phyloP scores from a whole-genome alignment of 2,113 vertebrate genomes.

The Campylorhamphus procurvoides region DNA sequence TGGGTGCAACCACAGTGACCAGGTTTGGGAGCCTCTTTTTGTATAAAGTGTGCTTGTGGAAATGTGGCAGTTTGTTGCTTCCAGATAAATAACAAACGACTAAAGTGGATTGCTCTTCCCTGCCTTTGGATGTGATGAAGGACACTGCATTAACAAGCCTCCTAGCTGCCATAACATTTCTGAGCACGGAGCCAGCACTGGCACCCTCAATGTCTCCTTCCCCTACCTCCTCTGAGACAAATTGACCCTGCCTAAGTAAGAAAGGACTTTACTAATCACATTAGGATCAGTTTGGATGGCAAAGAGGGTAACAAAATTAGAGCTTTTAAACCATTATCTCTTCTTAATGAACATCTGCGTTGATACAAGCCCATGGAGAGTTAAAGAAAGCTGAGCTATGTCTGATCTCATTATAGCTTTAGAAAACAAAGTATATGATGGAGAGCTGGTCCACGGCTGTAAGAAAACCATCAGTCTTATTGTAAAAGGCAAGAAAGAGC shows the following conservation, averaged over 20 bases:
- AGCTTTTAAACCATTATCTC: slow-evolving; percentile 77
- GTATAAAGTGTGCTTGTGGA: not conserved
- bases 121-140: slow-evolving; percentile 26
- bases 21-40: not conserved
- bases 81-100: slow-evolving; percentile 15
- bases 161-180: slow-evolving; percentile 53
- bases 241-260: slow-evolving; percentile 70
- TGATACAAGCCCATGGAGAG: slow-evolving; percentile 27
- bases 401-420: slow-evolving; percentile 51
- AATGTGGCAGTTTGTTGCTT: not conserved
- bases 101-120: not conserved
- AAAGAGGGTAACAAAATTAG: slow-evolving; percentile 73
- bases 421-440: slow-evolving; percentile 6
- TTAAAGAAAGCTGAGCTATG: slow-evolving; percentile 40
- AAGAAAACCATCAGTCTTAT: not conserved
- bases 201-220: slow-evolving; percentile 18
- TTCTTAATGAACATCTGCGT: slow-evolving; percentile 46
- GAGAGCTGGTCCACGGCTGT: not conserved
- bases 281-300: slow-evolving; percentile 72
- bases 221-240: slow-evolving; percentile 55
- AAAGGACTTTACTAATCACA: slow-evolving; percentile 71
- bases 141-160: slow-evolving; percentile 24
- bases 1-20: not conserved
- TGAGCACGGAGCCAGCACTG: slow-evolving; percentile 44
- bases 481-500: not conserved